Base-by-base conservation (phyloP, 2,797 vertebrate genomes). In the Sebastes hopkinsi region DNA sequence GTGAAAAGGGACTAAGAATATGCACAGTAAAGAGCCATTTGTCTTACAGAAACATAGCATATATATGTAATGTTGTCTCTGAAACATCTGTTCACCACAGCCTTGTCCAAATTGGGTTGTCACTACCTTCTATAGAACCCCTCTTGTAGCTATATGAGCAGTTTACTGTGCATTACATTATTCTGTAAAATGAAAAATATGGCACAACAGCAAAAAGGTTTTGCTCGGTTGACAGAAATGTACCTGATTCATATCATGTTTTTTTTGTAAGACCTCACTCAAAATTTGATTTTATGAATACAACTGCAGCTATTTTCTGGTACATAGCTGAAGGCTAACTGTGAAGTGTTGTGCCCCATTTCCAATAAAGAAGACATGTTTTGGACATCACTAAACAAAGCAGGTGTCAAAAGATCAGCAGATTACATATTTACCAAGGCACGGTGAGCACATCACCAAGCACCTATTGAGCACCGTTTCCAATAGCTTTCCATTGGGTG, bases 391-490 rank as follows among this genome's bases (percentile, higher is more conserved):
- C 7, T 10, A 16, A 80, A 58, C 38, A 29, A n/a, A 22, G 10
- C 2, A 0, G 50, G 18, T 64, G 59, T 58, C 22, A 18, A 61
- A 65, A 66, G 59, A 74, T 14, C 27, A 82, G 69, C 71, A 66
- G 5, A 32, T 75, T 71, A 82, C 27, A 50, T 64, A 25, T 79
- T 80, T 65, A 75, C 52, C 9, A 12, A 2, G 83, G 52, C 1
- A 42, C 38, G 23, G 23, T 27, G 55, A 72, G 27, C 59, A 70
- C 59, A 27, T 30, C 52, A 8, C 30, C 25, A 67, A 69, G 25
- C 64, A 52, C n/a, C 8, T 42, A 23, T 30, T 69, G 42, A 77
- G 34, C 13, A 50, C 52, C 1, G 65, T 42, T 71, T 9, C 10
- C 56, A 52, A 18, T 32, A 61, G 3, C 36, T 14, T 52, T n/a